These are phyloP conservation scores for Gymnogyps californianus DNA, from an alignment of 2,113 vertebrate genomes.

Conservation along the genomic window DNA sequence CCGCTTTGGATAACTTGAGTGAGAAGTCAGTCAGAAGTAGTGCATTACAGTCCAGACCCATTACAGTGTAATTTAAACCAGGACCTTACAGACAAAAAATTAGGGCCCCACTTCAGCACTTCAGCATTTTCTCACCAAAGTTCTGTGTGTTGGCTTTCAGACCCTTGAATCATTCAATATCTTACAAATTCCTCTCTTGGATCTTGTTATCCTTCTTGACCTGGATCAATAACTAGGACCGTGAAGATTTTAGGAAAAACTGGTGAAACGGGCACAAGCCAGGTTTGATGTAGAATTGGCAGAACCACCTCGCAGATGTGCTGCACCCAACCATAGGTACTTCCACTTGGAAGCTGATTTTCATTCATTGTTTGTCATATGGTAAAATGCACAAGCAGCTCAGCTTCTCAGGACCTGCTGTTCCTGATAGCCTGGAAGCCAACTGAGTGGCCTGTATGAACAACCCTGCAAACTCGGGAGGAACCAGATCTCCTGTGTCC, in stretches of 20 bases:
- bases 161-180: not conserved
- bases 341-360: not conserved
- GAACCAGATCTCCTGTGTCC: not conserved
- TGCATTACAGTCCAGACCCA: not conserved
- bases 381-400: not conserved
- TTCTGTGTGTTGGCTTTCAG: not conserved
- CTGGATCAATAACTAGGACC: not conserved
- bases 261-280: not conserved
- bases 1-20: not conserved
- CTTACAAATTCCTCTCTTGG: not conserved
- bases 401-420: not conserved
- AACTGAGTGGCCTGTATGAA: not conserved
- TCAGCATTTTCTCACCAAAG: not conserved
- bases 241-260: not conserved
- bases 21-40: not conserved
- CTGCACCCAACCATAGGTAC: not conserved
- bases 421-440: not conserved
- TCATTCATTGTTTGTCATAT: not conserved
- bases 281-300: not conserved
- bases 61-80: not conserved
- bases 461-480: not conserved
- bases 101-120: not conserved
- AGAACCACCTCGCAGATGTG: not conserved
- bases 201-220: not conserved
- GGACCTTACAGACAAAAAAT: not conserved